A percentile compares a stretch with the other conserved stretches of the same genome.
These are phyloP conservation scores for Dendroctonus valens DNA, from an alignment of 1,140 invertebrate species.

Conservation along the genomic window DNA sequence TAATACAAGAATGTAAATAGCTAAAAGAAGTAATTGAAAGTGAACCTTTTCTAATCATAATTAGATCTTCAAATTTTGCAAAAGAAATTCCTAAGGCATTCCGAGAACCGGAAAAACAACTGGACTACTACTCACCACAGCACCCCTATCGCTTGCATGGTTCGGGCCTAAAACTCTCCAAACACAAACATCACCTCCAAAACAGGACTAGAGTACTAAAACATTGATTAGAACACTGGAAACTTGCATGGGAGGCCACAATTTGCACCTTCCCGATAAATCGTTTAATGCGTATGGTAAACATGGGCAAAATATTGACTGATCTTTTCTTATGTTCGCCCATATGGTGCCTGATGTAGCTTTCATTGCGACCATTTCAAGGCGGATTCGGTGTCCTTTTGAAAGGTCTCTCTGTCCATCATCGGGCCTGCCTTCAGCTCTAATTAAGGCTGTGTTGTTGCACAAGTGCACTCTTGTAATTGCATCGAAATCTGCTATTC, in stretches of 20 bases:
- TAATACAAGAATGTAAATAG: too few relatives aligned
- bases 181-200: slow-evolving; percentile 4
- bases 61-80: too few relatives aligned
- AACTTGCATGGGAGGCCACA: background rate
- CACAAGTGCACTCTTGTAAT: too few relatives aligned
- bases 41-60: too few relatives aligned
- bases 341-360: background rate
- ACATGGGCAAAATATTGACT: slow-evolving; percentile 10
- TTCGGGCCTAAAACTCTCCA: background rate
- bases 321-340: slow-evolving; percentile 13
- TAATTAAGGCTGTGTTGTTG: slow-evolving; percentile 9
- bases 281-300: slow-evolving; percentile 13
- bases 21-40: too few relatives aligned
- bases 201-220: too few relatives aligned
- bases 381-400: slow-evolving; percentile 16
- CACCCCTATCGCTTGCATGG: too few relatives aligned
- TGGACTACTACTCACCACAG: too few relatives aligned
- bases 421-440: slow-evolving; percentile 11
- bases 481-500: too few relatives aligned
- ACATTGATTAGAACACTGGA: too few relatives aligned
- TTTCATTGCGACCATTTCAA: slow-evolving; percentile 22
- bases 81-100: too few relatives aligned
- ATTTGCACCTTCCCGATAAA: slow-evolving; percentile 18
- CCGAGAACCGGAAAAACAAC: too few relatives aligned
- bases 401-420: slow-evolving; percentile 11